Evolutionary conservation across 1,140 invertebrate genomes (phyloP).

Genomic region (Pseudomyrmex pallidus): DNA sequence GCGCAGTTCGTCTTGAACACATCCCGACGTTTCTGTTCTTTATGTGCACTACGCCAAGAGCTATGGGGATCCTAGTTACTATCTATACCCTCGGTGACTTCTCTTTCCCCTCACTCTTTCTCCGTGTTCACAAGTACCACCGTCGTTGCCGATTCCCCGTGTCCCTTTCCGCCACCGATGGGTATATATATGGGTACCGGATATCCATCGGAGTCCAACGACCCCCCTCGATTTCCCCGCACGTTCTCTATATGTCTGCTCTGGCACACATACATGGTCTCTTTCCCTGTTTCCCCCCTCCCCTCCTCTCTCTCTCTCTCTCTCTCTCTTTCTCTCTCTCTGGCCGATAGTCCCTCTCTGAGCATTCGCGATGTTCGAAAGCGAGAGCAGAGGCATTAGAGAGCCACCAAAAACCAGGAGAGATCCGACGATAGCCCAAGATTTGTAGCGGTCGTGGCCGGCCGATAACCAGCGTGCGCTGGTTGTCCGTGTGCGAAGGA

Average conservation of each 20-base stretch:
- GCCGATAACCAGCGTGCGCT: slow-evolving; percentile 78
- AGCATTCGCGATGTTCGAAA: slow-evolving; percentile 58
- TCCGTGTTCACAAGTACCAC: slow-evolving; percentile 37
- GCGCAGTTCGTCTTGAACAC: slow-evolving; percentile 81
- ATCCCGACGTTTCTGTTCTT: slow-evolving; percentile 80
- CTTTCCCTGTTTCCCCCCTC: neutral
- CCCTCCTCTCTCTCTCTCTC: too few species aligned
- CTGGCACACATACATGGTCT: neutral
- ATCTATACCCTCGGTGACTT: slow-evolving; percentile 72
- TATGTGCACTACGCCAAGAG: slow-evolving; percentile 78
- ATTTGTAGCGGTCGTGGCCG: slow-evolving; percentile 82
- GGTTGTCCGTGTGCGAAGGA: slow-evolving; percentile 60
- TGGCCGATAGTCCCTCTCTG: neutral
- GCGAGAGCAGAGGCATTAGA: slow-evolving; percentile 78
- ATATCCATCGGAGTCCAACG: slow-evolving; percentile 57
- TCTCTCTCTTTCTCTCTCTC: neutral
- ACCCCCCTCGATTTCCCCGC: neutral
- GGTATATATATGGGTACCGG: slow-evolving; percentile 63
- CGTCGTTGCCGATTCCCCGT: slow-evolving; percentile 47
- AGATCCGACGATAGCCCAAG: slow-evolving; percentile 82
- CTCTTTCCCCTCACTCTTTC: slow-evolving; percentile 43
- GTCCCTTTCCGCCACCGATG: slow-evolving; percentile 54
- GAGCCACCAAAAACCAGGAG: slow-evolving; percentile 81
- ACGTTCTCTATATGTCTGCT: neutral
- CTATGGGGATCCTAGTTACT: slow-evolving; percentile 77